Percentiles rank a stretch among this genome's conserved stretches.
Conservation (phyloP, 2,888 invertebrate genomes). For the Caenorhabditis plicata region DNA sequence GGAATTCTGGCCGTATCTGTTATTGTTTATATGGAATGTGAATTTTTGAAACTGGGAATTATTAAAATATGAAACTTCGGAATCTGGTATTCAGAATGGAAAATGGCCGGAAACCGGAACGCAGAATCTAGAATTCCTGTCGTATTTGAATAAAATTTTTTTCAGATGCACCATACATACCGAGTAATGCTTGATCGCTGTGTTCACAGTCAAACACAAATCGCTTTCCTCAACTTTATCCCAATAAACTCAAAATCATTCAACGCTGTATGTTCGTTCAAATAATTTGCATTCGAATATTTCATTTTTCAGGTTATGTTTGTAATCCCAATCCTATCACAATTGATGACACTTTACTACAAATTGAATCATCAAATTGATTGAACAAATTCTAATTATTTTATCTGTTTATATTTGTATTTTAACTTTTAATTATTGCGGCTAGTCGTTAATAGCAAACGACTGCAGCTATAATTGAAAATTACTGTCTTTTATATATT, state of each 20-base stretch:
- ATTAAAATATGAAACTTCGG: too few species aligned
- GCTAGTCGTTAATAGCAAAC: too few species aligned
- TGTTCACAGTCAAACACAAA: slow-evolving; percentile 15
- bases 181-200: slow-evolving; percentile 28
- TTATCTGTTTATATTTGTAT: neutral
- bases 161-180: slow-evolving; percentile 30
- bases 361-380: slow-evolving; percentile 19
- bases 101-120: too few species aligned
- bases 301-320: slow-evolving; percentile 12
- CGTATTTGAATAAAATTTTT: neutral
- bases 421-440: too few species aligned
- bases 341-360: slow-evolving; percentile 23
- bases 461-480: too few species aligned
- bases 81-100: too few species aligned
- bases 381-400: slow-evolving; percentile 5
- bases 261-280: slow-evolving; percentile 4
- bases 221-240: slow-evolving; percentile 18
- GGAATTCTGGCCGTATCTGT: too few species aligned
- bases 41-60: too few species aligned
- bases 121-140: neutral
- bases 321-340: slow-evolving; percentile 22
- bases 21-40: too few species aligned
- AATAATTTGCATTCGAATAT: neutral
- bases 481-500: too few species aligned
- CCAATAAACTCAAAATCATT: slow-evolving; percentile 18